Percentiles rank a stretch among this genome's conserved stretches.
Conservation (phyloP, 2,113 vertebrate genomes). For the Cyprinodon brontotheroides region DNA sequence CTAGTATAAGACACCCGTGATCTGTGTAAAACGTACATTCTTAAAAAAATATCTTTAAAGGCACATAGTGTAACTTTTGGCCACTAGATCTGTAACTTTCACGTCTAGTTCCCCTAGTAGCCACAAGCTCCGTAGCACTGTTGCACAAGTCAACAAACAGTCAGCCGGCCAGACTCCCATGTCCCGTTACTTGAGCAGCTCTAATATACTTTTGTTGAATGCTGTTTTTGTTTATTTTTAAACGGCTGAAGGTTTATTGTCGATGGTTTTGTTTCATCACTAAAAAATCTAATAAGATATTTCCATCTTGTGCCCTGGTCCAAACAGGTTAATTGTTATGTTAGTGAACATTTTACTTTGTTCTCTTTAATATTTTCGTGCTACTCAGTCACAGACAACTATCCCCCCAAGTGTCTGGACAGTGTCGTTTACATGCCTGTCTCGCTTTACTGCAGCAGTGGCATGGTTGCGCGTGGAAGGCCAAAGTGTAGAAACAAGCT, state of each 20-base stretch:
- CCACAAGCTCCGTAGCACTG: too few relatives aligned
- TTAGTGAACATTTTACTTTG: constrained; percentile 21
- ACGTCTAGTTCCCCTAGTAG: too few relatives aligned
- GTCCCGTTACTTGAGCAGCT: too few relatives aligned
- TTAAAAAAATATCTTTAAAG: not conserved
- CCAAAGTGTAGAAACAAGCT: constrained; percentile 31
- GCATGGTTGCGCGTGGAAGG: constrained; percentile 77
- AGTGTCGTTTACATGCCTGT: constrained; percentile 75
- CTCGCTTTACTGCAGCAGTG: constrained; percentile 65
- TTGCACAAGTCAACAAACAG: too few relatives aligned
- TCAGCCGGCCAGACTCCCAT: too few relatives aligned
- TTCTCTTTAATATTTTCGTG: constrained; percentile 61
- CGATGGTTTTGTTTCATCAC: constrained; percentile 47
- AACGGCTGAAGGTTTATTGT: constrained; percentile 48
- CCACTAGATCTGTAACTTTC: too few relatives aligned
- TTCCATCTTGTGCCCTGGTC: constrained; percentile 60
- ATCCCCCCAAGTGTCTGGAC: constrained; percentile 84
- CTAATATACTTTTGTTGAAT: not conserved
- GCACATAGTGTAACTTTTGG: too few relatives aligned
- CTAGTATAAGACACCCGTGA: not conserved
- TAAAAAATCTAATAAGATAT: constrained; percentile 50
- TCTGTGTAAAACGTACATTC: not conserved
- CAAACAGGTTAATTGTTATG: not conserved
- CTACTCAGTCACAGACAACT: constrained; percentile 73
- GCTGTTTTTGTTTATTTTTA: constrained; percentile 9